These are phyloP conservation scores for Lycocorax pyrrhopterus DNA, from an alignment of 2,113 vertebrate species.

Conservation along the genomic window DNA sequence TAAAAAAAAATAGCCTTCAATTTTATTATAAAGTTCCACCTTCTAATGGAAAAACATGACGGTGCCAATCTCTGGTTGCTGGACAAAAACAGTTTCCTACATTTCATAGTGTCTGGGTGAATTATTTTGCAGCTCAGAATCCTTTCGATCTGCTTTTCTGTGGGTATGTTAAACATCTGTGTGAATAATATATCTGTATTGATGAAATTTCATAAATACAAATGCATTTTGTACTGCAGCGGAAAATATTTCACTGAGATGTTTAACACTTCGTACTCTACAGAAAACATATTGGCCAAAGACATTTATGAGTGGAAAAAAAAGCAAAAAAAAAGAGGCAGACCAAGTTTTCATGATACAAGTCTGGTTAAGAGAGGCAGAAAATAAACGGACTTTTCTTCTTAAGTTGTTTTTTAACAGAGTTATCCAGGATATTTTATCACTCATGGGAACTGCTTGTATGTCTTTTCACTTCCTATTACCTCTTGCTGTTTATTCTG, in stretches of 20 bases:
- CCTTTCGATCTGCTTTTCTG: neutral
- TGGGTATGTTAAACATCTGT: neutral
- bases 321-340: too few relatives aligned
- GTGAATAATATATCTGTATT: neutral
- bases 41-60: neutral
- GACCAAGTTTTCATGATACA: neutral
- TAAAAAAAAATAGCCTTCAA: rapidly evolving
- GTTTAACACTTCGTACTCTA: neutral
- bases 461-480: neutral
- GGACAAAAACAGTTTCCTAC: neutral
- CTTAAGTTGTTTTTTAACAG: neutral
- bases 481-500: neutral
- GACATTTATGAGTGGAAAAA: neutral
- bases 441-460: neutral
- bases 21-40: neutral
- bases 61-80: neutral
- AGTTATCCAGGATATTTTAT: neutral
- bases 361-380: neutral
- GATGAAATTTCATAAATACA: neutral
- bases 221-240: neutral
- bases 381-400: neutral
- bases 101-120: neutral
- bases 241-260: neutral
- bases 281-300: neutral
- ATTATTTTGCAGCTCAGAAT: neutral